phyloP scores from a whole-genome alignment of 2,797 vertebrate genomes.

The Holocentrus rufus region DNA sequence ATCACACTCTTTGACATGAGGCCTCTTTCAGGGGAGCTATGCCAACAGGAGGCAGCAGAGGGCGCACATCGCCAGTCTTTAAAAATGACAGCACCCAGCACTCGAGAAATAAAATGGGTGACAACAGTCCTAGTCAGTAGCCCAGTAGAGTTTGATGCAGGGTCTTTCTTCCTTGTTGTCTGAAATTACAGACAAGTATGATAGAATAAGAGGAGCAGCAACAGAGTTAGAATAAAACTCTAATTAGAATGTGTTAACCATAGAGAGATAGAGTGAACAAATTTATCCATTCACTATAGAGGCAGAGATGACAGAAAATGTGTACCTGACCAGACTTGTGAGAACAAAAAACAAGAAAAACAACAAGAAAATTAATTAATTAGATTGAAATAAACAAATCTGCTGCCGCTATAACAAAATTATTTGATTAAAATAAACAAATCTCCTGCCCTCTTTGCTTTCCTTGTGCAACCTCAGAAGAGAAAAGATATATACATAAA shows the following conservation, averaged over 20 bases:
- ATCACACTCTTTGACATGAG: conserved; percentile 1
- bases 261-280: not conserved
- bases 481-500: no score
- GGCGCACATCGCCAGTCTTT: conserved; percentile 49
- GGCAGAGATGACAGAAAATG: no score
- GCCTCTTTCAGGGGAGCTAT: not conserved
- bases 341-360: not conserved
- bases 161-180: not conserved
- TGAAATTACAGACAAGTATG: not conserved
- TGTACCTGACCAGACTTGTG: no score
- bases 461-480: not conserved
- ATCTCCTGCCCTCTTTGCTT: no score
- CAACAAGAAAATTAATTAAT: no score
- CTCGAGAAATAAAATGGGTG: not conserved
- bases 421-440: no score
- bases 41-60: conserved; percentile 45
- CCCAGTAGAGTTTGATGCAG: not conserved
- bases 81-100: not conserved
- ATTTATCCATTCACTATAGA: no score
- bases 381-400: no score
- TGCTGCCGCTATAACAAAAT: no score
- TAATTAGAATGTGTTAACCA: not conserved
- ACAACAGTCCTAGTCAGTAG: not conserved
- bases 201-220: not conserved
- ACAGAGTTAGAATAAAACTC: not conserved